A percentile compares a stretch with the other conserved stretches of the same genome.
These are phyloP conservation scores for Stomatorhinus walkeri DNA, from an alignment of 2,797 vertebrate genomes.

Conservation along the genomic window DNA sequence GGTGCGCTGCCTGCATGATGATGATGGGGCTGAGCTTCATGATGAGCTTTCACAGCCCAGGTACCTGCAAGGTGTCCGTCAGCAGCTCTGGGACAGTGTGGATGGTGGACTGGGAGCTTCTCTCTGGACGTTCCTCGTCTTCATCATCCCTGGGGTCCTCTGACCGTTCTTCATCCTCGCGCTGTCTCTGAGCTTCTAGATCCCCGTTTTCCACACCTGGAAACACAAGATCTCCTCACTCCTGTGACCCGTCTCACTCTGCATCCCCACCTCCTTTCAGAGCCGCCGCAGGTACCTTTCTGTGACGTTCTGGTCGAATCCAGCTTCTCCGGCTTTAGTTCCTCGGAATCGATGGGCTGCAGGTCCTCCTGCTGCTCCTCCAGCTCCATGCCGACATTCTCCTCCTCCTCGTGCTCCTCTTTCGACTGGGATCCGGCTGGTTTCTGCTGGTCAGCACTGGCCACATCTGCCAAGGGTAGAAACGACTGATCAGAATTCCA, in stretches of 20 bases:
- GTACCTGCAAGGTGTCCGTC: slow-evolving; percentile 52
- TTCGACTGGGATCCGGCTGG: slow-evolving; percentile 48
- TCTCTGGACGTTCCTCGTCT: slow-evolving; percentile 59
- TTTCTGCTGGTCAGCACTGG: slow-evolving; percentile 81
- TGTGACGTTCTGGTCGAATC: slow-evolving; percentile 50
- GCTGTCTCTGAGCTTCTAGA: slow-evolving; percentile 57
- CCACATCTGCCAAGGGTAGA: slow-evolving; percentile 65
- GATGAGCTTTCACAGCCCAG: background rate
- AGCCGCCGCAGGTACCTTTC: slow-evolving; percentile 44
- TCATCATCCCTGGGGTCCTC: slow-evolving; percentile 32
- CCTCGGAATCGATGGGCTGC: slow-evolving; percentile 57
- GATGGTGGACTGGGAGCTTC: slow-evolving; percentile 73
- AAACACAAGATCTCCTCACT: background rate
- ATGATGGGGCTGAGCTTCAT: background rate
- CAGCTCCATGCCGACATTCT: slow-evolving; percentile 68
- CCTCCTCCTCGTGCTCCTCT: slow-evolving; percentile 55
- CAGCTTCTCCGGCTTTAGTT: slow-evolving; percentile 75
- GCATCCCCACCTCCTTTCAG: background rate
- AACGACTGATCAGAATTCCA: background rate
- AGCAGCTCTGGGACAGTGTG: slow-evolving; percentile 79
- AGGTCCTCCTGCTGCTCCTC: slow-evolving; percentile 69
- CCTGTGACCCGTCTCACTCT: background rate
- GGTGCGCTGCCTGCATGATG: background rate
- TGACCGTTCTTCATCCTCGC: slow-evolving; percentile 40
- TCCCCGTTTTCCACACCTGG: slow-evolving; percentile 66